Conservation (phyloP, 2,888 invertebrate genomes). For the Phragmatobia fuliginosa region DNA sequence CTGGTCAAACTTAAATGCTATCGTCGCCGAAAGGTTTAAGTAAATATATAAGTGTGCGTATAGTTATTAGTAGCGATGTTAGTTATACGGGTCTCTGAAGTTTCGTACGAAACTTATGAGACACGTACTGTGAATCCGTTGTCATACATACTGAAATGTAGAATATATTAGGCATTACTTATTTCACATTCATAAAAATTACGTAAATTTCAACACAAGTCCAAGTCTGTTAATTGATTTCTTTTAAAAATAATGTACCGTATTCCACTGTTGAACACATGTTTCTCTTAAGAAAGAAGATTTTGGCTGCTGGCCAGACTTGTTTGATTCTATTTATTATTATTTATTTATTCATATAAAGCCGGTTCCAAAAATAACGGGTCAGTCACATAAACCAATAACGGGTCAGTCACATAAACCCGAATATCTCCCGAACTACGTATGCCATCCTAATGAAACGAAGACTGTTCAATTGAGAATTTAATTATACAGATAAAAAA, state of each 20-base stretch:
- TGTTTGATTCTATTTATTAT: too few relatives aligned
- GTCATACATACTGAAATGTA: not conserved
- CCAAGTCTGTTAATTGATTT: not conserved
- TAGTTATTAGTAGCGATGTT: conserved; percentile 48
- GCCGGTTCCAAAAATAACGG: too few relatives aligned
- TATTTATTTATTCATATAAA: too few relatives aligned
- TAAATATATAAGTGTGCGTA: conserved; percentile 56
- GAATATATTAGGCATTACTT: not conserved
- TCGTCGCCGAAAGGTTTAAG: conserved; percentile 41
- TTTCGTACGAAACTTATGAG: conserved; percentile 59
- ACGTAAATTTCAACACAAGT: not conserved
- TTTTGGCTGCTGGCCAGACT: too few relatives aligned
- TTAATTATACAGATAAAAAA: too few relatives aligned
- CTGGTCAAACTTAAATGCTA: conserved; percentile 45
- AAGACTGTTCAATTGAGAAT: too few relatives aligned
- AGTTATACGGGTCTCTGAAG: conserved; percentile 56
- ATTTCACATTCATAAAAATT: not conserved
- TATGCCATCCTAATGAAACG: too few relatives aligned
- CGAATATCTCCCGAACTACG: too few relatives aligned
- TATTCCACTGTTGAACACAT: too few relatives aligned
- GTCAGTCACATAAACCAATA: too few relatives aligned
- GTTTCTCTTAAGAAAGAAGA: too few relatives aligned
- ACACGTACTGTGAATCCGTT: not conserved
- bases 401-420: too few relatives aligned
- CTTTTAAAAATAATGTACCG: not conserved